These are phyloP conservation scores for Lepeophtheirus nordmannii DNA, from an alignment of 2,888 invertebrate genomes.

Conservation along the genomic window DNA sequence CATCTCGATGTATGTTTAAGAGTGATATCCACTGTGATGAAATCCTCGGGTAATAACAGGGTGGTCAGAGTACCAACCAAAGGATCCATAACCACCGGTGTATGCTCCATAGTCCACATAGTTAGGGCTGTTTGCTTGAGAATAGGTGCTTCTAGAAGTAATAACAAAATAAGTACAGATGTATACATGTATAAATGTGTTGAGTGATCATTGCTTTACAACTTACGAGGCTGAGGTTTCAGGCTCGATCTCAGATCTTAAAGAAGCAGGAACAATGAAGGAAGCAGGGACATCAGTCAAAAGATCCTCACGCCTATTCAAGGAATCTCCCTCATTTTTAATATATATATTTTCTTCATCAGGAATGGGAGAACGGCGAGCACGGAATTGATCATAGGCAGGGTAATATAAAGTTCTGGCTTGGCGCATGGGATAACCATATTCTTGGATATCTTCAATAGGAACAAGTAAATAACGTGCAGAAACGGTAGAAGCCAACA, in stretches of 20 bases:
- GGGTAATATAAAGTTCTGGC: neutral
- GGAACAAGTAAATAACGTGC: conserved; percentile 24
- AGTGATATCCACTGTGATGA: conserved; percentile 32
- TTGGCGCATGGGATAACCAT: conserved; percentile 3
- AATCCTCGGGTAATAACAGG: conserved; percentile 29
- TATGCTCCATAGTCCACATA: conserved; percentile 31
- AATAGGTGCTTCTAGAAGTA: conserved; percentile 3
- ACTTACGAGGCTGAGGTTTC: neutral
- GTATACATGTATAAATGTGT: neutral
- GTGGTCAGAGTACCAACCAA: conserved; percentile 32
- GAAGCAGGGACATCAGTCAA: neutral
- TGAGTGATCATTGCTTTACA: too few species aligned
- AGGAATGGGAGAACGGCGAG: neutral
- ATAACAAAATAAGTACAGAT: neutral
- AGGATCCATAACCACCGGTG: conserved; percentile 32
- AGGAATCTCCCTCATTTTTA: neutral
- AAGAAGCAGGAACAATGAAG: neutral
- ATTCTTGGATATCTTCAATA: conserved; percentile 21
- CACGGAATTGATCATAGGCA: neutral
- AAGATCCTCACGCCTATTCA: neutral
- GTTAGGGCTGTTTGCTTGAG: conserved; percentile 13
- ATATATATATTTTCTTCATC: neutral
- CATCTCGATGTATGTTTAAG: conserved; percentile 27
- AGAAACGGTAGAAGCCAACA: neutral
- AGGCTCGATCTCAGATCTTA: neutral